phyloP scores from a whole-genome alignment of 2,888 invertebrate species.

The Ormyrus thymus region DNA sequence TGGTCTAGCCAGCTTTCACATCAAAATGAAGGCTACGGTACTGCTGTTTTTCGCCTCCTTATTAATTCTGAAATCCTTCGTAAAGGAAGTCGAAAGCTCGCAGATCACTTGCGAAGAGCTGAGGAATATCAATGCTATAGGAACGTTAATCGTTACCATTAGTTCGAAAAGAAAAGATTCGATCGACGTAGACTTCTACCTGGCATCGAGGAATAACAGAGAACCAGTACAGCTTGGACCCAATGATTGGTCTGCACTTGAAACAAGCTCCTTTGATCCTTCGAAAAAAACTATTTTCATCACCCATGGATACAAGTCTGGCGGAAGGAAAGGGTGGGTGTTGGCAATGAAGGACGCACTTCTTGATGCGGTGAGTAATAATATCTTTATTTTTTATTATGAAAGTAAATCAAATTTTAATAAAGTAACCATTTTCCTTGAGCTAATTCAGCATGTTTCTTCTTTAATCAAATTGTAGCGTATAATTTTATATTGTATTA shows the following conservation, averaged over 20 bases:
- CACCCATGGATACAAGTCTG: conserved; percentile 48
- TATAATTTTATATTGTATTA: background rate
- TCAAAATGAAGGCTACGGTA: conserved; percentile 24
- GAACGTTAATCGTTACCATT: background rate
- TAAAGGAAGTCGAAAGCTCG: background rate
- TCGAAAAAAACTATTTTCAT: conserved; percentile 37
- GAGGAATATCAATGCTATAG: conserved; percentile 13
- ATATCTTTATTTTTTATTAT: no score
- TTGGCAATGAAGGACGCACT: conserved; percentile 33
- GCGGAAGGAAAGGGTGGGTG: conserved; percentile 43
- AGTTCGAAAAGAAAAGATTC: background rate
- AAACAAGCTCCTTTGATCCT: conserved; percentile 27
- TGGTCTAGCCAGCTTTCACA: background rate
- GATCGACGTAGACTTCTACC: conserved; percentile 17
- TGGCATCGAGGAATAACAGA: conserved; percentile 24
- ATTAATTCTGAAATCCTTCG: background rate
- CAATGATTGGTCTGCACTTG: conserved; percentile 12
- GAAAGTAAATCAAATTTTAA: no score
- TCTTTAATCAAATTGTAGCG: background rate
- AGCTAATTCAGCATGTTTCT: no score
- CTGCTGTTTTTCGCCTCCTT: background rate
- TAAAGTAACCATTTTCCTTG: no score
- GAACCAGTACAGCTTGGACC: background rate
- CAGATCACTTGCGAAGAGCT: conserved; percentile 33
- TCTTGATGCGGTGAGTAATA: conserved; percentile 43